Evolutionary conservation across 2,797 vertebrate species (phyloP).

Genomic region (Denticeps clupeoides): DNA sequence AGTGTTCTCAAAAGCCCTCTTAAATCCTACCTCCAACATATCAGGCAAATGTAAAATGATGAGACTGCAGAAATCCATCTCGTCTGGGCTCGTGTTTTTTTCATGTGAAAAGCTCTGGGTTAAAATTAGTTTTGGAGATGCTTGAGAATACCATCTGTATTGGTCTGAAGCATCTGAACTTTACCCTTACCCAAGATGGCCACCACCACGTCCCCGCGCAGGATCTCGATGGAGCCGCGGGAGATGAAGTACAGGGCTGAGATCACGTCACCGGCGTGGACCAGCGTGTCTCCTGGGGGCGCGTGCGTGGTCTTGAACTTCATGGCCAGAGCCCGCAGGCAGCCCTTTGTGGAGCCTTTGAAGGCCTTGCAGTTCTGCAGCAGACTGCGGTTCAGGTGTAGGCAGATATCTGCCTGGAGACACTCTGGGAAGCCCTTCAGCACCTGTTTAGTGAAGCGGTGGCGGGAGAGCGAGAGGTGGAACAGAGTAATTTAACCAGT

Average conservation of each 20-base stretch:
- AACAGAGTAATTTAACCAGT: conserved; percentile 7
- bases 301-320: conserved; percentile 84
- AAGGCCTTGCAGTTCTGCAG: conserved; percentile 82
- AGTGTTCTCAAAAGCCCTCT: too few relatives aligned
- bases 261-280: conserved; percentile 79
- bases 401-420: conserved; percentile 82
- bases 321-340: conserved; percentile 79
- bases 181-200: conserved; percentile 70
- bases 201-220: conserved; percentile 74
- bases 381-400: conserved; percentile 77
- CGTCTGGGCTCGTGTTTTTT: too few relatives aligned
- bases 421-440: conserved; percentile 85
- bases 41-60: too few relatives aligned
- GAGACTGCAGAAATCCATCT: too few relatives aligned
- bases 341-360: conserved; percentile 77
- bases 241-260: conserved; percentile 85
- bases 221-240: conserved; percentile 82
- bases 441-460: conserved; percentile 48
- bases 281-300: conserved; percentile 77
- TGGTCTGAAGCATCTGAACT: neutral
- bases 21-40: too few relatives aligned
- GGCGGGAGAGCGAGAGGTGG: neutral
- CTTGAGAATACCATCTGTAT: too few relatives aligned
- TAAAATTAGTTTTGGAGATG: too few relatives aligned
- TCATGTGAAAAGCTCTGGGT: too few relatives aligned